Base-by-base conservation (phyloP, 2,888 invertebrate species). In the Brachynemurus nebulosus region DNA sequence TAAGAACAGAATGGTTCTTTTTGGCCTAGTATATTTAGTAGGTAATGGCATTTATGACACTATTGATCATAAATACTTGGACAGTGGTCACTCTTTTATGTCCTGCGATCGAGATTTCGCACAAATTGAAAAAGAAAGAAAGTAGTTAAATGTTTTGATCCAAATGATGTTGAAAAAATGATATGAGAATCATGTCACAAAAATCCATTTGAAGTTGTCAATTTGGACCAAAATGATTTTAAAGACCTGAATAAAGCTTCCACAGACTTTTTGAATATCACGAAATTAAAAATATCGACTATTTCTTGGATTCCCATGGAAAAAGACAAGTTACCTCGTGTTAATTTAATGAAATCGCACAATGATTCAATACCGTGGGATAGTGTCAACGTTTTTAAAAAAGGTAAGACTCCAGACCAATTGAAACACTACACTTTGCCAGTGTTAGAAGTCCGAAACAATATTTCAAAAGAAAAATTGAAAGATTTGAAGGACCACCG, bases 91-190 rank as follows among this genome's bases (percentile, higher is more conserved):
- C 42, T 49, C 48, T 19, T 53, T 45, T 34, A 42, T 51, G 40
- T 46, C 42, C 36, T 50, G 51, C 36, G 50, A 50, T 45, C 33
- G 50, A 20, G 50, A 53, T 43, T 52, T 51, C 33, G 49, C 47
- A 21, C 34, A 48, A 27, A 52, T 51, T 21, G 49, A 53, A 47
- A 53, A 50, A 36, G 43, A 50, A 45, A 51, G 49, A 37, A 23
- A 45, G 14, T 47, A 30, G 9, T 44, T 46, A 30, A 40, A 40
- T 35, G 23, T 23, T 7, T 23, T 23, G 23, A 23, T 7, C 47
- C 46, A n/a, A 18, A 14, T 30, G 47, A 49, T 47, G 25, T 50
- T 21, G 44, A 43, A 34, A 47, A 27, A 42, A 48, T 47, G 43
- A 51, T 51, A 20, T 18, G 40, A 45, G 45, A 48, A 47, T 45